Base-by-base conservation (phyloP, 2,888 invertebrate genomes). In the Eurytoma adleriae region DNA sequence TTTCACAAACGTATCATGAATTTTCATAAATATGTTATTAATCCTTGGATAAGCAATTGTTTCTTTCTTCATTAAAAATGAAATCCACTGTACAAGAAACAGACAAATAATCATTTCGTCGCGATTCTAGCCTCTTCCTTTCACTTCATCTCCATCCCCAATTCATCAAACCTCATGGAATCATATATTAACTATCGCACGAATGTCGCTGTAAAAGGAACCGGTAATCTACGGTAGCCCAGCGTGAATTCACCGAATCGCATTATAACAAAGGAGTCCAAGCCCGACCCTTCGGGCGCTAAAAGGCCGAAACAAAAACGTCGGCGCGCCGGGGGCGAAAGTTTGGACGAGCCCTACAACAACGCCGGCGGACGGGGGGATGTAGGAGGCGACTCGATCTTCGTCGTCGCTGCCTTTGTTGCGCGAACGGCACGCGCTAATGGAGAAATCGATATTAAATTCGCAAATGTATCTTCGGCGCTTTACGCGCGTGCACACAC, bases 401-500 rank as follows among this genome's bases (percentile, higher is more conserved):
- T 40, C 64, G 64, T 12, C 48, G 52, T 20, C n/a, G 16, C 52
- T 30, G 50, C 40, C 54, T 52, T 61, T 80, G 71, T 61, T 4
- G 24, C 59, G 75, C 71, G 48, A 56, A 64, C 71, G 61, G 48
- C 62, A 59, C 71, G 61, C 68, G 79, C 57, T 73, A 76, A 57
- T 69, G 73, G 14, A 48, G 18, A 72, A 73, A 69, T 82, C 70
- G 73, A 77, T 61, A 70, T 81, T 81, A 74, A 76, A 79, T 80
- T 81, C 81, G 82, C 82, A 84, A 84, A 84, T 80, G 83, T 84
- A 83, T 81, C 81, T 79, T 78, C 69, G 16, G 71, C 54, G 56
- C 61, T 61, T n/a, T 40, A 50, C 40, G 59, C 16, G 12, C 3
- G n/a, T 27, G 40, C 54, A 54, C 64, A 18, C 64, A 64, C 12